A percentile compares a stretch with the other conserved stretches of the same genome.
Evolutionary conservation across 2,113 vertebrate species (phyloP).

Genomic region (Labeo catla): DNA sequence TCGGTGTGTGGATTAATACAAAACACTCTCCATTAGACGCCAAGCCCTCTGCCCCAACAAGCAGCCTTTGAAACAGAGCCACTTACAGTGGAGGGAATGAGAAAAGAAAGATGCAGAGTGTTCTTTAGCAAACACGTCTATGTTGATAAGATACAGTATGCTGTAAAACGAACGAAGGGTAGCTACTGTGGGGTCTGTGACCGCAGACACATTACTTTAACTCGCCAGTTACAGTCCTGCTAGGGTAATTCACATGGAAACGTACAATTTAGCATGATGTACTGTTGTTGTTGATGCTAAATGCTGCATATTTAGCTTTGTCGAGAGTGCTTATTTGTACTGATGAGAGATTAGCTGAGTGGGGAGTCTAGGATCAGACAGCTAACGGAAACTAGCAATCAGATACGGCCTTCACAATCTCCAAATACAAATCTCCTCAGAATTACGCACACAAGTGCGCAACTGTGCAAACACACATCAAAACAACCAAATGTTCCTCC

Average conservation of each 20-base stretch:
- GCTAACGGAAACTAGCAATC: slow-evolving; percentile 63
- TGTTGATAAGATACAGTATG: neutral
- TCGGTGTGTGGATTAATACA: slow-evolving; percentile 66
- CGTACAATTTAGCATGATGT: slow-evolving; percentile 6
- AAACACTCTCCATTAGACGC: slow-evolving; percentile 45
- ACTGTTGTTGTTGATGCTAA: slow-evolving; percentile 10
- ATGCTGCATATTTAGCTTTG: neutral
- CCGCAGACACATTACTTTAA: neutral
- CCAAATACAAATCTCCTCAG: slow-evolving; percentile 9
- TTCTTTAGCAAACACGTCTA: slow-evolving; percentile 1
- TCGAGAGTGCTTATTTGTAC: slow-evolving; percentile 33
- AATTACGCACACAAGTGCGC: neutral
- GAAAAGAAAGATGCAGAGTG: neutral
- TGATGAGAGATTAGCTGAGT: slow-evolving; percentile 63
- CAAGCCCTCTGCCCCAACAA: slow-evolving; percentile 38
- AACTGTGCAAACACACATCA: neutral
- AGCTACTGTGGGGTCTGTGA: neutral
- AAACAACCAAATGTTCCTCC: neutral
- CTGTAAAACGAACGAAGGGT: neutral
- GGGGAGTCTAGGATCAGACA: slow-evolving; percentile 66
- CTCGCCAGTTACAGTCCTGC: neutral
- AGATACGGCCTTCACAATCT: slow-evolving; percentile 49
- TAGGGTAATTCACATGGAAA: neutral
- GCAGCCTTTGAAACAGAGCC: slow-evolving; percentile 54
- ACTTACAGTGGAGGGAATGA: neutral